These are phyloP conservation scores for Rhingia rostrata DNA, from an alignment of 2,888 invertebrate genomes.

Conservation along the genomic window DNA sequence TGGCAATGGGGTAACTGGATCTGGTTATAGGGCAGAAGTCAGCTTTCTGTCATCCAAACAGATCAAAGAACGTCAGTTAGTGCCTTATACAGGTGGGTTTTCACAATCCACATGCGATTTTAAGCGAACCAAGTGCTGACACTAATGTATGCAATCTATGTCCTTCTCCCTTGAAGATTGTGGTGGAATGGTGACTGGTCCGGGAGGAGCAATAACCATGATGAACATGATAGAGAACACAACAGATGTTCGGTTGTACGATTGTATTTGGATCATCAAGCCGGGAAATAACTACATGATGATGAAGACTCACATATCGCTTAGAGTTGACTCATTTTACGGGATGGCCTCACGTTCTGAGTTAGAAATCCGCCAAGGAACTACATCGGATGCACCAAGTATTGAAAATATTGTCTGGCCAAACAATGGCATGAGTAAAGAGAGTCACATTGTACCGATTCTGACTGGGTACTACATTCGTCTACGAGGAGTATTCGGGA, in stretches of 20 bases:
- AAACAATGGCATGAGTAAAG: constrained; percentile 82
- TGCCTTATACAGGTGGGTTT: constrained; percentile 81
- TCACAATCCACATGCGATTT: background rate
- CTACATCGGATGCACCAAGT: constrained; percentile 86
- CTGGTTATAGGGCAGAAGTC: constrained; percentile 87
- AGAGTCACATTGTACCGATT: constrained; percentile 86
- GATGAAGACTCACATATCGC: constrained; percentile 87
- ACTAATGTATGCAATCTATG: background rate
- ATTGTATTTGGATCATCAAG: constrained; percentile 89
- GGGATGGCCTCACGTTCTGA: constrained; percentile 86
- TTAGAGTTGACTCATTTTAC: constrained; percentile 85
- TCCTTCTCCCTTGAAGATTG: constrained; percentile 83
- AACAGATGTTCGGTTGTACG: constrained; percentile 85
- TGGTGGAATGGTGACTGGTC: constrained; percentile 88
- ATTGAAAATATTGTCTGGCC: constrained; percentile 86
- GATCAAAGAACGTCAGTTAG: constrained; percentile 79
- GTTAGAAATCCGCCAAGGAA: constrained; percentile 87
- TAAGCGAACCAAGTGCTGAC: background rate
- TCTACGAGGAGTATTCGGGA: constrained; percentile 86
- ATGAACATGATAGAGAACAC: constrained; percentile 87
- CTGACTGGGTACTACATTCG: constrained; percentile 88
- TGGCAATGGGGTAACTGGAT: constrained; percentile 87
- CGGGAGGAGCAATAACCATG: constrained; percentile 90
- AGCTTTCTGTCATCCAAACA: constrained; percentile 81
- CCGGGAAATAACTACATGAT: constrained; percentile 86